Conservation (phyloP, 2,113 vertebrate genomes). For the mouse (Mus musculus) region DNA sequence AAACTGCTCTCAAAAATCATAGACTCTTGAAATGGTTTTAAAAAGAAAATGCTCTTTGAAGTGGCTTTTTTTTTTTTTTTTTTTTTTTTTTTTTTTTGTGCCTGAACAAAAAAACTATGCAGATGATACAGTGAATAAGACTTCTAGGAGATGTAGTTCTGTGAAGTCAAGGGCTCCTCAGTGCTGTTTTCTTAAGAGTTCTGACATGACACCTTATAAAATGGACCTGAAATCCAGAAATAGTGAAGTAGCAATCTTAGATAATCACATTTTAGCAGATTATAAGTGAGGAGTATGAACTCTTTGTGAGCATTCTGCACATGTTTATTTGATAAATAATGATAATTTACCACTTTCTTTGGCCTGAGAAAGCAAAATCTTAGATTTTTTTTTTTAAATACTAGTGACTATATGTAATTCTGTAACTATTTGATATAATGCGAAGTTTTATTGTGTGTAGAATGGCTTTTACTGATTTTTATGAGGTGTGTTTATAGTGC, state of each 20-base stretch:
- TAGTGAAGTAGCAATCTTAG: background rate
- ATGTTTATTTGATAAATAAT: background rate
- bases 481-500: background rate
- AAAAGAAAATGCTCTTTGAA: background rate
- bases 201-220: background rate
- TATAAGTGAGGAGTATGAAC: background rate
- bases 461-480: background rate
- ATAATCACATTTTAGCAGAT: background rate
- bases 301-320: background rate
- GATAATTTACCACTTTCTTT: background rate
- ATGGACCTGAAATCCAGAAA: background rate
- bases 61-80: background rate
- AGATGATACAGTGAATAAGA: background rate
- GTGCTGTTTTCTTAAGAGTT: background rate
- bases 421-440: background rate
- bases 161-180: background rate
- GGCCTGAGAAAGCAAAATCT: background rate
- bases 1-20: background rate
- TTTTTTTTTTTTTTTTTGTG: conserved; percentile 23
- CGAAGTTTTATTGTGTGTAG: background rate
- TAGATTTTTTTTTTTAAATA: background rate
- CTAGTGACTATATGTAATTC: background rate
- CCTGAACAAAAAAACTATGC: background rate
- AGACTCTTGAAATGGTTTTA: background rate
- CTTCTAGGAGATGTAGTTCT: background rate